Evolutionary conservation across 2,113 vertebrate species (phyloP), one percentile per base, ranked within the genome.

Genomic region (Cyphomyrus discorhynchus): DNA sequence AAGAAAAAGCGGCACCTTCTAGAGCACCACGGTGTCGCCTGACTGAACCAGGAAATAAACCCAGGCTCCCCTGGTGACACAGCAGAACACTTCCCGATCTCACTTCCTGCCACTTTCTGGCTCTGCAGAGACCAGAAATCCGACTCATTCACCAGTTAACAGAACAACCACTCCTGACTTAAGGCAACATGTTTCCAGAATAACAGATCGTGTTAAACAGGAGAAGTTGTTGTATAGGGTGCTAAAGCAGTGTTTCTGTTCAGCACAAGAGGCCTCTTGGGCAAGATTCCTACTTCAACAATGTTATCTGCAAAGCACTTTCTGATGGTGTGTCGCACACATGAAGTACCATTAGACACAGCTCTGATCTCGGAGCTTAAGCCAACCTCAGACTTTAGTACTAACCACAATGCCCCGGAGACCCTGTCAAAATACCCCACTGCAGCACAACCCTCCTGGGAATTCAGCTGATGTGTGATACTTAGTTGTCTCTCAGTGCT

Each of bases 11-110:
- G 35, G 74, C 74, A 80, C 11, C 35, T 35, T 80, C 35, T 6
- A 39, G 31, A 19, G 74, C 35, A 77, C 11, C 70, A 17, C 66
- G 5, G 11, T 35, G 66, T 74, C 66, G 13, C 31, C 74, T 42
- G 74, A 80, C 74, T 80, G 74, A 80, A 80, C 31, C 74, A 80
- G 74, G 74, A 80, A 80, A 80, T 80, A 80, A 42, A 42, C 35
- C 35, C 35, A 17, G 35, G 74, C 74, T 42, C 31, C 70, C 17
- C 13, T 74, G 5, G 74, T 80, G 35, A 42, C 15, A 42, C 74
- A 42, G 35, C 35, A 80, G 1, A 42, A 80, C 74, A 19, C 13
- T 80, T 80, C 35, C 74, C 15, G 13, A 42, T 80, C 74, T 80
- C 74, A 42, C 74, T 80, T 80, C 74, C 74, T 80, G 74, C 17